Conservation (phyloP, 2,113 vertebrate species). For the Motacilla alba region DNA sequence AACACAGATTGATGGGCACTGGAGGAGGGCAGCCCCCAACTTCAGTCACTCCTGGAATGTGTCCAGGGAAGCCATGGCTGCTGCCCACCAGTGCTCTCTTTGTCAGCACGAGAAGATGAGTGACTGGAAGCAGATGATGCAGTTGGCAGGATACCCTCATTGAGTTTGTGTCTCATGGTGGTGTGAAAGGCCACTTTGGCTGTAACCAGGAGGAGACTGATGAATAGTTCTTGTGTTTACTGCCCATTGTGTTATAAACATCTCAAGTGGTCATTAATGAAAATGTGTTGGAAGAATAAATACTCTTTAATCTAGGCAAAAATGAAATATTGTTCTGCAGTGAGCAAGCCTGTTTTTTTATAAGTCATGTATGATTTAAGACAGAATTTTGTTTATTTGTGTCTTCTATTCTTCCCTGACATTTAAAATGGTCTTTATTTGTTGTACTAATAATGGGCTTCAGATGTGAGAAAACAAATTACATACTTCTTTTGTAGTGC, state of each 20-base stretch:
- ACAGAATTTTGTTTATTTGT: conserved; percentile 14
- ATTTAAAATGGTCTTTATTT: conserved; percentile 6
- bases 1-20: not conserved
- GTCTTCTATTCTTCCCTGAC: not conserved
- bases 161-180: not conserved
- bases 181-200: not conserved
- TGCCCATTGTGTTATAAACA: not conserved
- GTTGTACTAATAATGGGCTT: not conserved
- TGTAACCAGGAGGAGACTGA: not conserved
- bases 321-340: not conserved
- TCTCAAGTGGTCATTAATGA: not conserved
- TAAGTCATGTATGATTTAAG: not conserved
- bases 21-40: not conserved
- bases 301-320: not conserved
- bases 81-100: not conserved
- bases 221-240: not conserved
- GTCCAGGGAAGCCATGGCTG: not conserved
- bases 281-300: conserved; percentile 4
- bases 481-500: not conserved
- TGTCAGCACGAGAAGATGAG: not conserved
- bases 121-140: not conserved
- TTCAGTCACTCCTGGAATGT: not conserved
- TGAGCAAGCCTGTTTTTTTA: not conserved
- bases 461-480: conserved; percentile 1
- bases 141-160: not conserved